A percentile compares a stretch with the other conserved stretches of the same genome.
phyloP scores from a whole-genome alignment of 2,113 vertebrate species.

The Anoplopoma fimbria region DNA sequence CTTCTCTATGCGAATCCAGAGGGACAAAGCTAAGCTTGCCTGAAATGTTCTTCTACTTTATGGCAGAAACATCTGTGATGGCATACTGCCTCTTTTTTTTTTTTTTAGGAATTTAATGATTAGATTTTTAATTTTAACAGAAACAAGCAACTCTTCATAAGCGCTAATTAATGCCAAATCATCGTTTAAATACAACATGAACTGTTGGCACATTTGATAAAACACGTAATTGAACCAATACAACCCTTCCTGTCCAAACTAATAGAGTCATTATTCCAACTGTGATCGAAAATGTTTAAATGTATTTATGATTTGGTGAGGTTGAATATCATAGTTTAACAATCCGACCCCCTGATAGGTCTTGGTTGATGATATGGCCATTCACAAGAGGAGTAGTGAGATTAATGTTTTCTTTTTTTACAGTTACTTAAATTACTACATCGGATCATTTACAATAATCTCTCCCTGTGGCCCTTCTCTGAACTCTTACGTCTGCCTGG shows the following conservation, averaged over 20 bases:
- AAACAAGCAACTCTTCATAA: neutral
- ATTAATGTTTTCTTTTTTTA: slow-evolving; percentile 43
- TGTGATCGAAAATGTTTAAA: slow-evolving; percentile 7
- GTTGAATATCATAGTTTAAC: neutral
- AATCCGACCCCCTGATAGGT: neutral
- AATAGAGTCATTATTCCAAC: neutral
- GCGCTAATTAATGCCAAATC: neutral
- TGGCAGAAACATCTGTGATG: slow-evolving; percentile 22
- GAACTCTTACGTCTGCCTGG: slow-evolving; percentile 17
- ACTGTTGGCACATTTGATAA: neutral
- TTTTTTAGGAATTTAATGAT: slow-evolving; percentile 3
- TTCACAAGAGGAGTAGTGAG: slow-evolving; percentile 30
- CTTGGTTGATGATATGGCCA: neutral
- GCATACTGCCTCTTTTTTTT: neutral
- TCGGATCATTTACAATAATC: slow-evolving; percentile 58
- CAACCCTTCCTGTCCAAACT: neutral
- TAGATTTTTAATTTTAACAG: neutral
- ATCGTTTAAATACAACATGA: neutral
- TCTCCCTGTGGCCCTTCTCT: slow-evolving; percentile 31
- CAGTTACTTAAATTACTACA: slow-evolving; percentile 51
- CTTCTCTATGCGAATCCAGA: neutral
- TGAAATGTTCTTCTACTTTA: slow-evolving; percentile 23
- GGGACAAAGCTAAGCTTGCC: neutral
- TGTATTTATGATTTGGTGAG: slow-evolving; percentile 2
- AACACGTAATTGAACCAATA: neutral